Percentiles rank a stretch among this genome's conserved stretches.
Evolutionary conservation across 2,888 invertebrate species (phyloP).

Genomic region (Apoda limacodes): DNA sequence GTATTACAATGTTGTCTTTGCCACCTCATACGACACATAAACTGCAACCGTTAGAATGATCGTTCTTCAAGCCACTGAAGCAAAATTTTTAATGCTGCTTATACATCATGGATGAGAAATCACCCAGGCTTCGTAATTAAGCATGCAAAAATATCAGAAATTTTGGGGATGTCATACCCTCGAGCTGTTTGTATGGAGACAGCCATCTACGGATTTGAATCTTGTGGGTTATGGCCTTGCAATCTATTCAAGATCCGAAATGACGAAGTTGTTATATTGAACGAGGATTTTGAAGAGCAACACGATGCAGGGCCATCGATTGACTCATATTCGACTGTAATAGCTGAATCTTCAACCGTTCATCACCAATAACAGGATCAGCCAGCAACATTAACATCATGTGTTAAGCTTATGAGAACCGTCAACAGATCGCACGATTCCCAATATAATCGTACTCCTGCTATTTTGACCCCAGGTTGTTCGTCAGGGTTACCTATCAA

Average conservation of each 20-base stretch:
- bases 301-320: neutral
- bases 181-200: conserved; percentile 1
- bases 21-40: conserved; percentile 18
- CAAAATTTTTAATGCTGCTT: conserved; percentile 1
- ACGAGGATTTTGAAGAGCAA: conserved; percentile 1
- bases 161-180: conserved; percentile 1
- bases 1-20: conserved; percentile 15
- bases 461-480: neutral
- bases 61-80: neutral
- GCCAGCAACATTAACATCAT: neutral
- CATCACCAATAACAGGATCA: neutral
- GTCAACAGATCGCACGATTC: neutral
- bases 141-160: conserved; percentile 1
- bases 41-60: conserved; percentile 16
- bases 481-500: neutral
- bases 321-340: neutral
- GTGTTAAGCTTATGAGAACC: neutral
- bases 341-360: neutral
- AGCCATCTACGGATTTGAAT: conserved; percentile 2
- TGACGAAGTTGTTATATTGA: conserved; percentile 1
- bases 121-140: conserved; percentile 1
- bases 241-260: conserved; percentile 1
- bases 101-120: conserved; percentile 1
- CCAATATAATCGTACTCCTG: neutral
- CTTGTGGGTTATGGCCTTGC: conserved; percentile 2